phyloP scores from a whole-genome alignment of 1,140 invertebrate species.

The Alviniconcha marisindica region DNA sequence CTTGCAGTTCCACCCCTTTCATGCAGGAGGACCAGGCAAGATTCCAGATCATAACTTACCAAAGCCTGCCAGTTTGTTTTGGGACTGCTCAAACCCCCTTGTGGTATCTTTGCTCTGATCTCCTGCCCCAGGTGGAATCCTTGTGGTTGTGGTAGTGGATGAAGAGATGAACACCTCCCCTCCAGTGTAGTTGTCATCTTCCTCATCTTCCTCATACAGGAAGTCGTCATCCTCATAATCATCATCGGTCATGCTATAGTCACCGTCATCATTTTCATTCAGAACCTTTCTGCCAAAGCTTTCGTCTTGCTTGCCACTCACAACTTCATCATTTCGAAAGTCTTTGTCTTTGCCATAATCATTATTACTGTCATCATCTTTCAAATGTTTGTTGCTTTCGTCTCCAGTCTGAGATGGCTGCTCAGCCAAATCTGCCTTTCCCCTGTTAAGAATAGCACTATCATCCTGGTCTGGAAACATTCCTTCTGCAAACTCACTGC shows the following conservation, averaged over 20 bases:
- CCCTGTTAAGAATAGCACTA: constrained; percentile 11
- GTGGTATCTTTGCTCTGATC: no score
- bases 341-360: constrained; percentile 37
- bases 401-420: constrained; percentile 34
- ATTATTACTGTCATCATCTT: constrained; percentile 19
- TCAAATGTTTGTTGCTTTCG: constrained; percentile 41
- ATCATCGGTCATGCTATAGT: constrained; percentile 34
- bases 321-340: not conserved
- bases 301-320: not conserved
- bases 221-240: constrained; percentile 43
- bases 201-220: constrained; percentile 37
- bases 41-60: no score
- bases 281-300: not conserved
- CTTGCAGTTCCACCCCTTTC: no score
- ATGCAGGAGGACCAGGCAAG: no score
- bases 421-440: constrained; percentile 29
- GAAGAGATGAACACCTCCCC: no score
- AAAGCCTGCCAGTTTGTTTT: no score
- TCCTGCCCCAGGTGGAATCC: no score
- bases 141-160: no score
- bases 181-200: constrained; percentile 20
- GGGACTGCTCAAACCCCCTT: no score
- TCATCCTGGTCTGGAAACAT: not conserved
- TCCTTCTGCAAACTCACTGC: not conserved
- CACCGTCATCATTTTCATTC: constrained; percentile 36